phyloP scores from a whole-genome alignment of 2,797 vertebrate genomes.

The Peromyscus nudipes region DNA sequence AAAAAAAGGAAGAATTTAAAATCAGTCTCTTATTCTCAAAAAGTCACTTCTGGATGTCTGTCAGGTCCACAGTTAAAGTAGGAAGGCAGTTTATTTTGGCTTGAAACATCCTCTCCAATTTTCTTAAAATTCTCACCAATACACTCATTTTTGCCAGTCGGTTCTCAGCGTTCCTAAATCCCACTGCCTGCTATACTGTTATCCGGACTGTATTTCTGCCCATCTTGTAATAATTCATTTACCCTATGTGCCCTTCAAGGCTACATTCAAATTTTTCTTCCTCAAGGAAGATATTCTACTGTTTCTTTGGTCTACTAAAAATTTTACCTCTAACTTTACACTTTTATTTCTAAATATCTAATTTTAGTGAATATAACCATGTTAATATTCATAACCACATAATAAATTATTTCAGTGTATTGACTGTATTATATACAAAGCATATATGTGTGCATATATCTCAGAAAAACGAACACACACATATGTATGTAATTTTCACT shows the following conservation, averaged over 20 bases:
- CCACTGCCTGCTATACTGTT: neutral
- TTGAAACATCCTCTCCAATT: neutral
- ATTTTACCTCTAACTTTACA: neutral
- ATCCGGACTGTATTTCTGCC: neutral
- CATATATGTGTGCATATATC: too few species aligned
- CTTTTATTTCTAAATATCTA: neutral
- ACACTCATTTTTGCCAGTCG: neutral
- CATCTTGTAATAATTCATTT: neutral
- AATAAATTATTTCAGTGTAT: neutral
- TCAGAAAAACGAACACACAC: neutral
- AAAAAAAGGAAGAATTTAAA: slow-evolving; percentile 55
- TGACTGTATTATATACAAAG: neutral
- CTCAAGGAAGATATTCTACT: neutral
- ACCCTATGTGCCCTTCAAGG: neutral
- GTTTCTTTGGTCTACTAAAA: neutral
- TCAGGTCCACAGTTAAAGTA: neutral
- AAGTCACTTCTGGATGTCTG: slow-evolving; percentile 6
- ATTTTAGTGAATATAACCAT: neutral
- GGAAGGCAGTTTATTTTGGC: slow-evolving; percentile 5
- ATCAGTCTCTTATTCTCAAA: slow-evolving; percentile 39
- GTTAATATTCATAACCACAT: neutral
- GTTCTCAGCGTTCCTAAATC: neutral
- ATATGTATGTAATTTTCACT: neutral
- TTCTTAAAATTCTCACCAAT: neutral
- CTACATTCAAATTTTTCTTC: neutral